phyloP scores from a whole-genome alignment of 2,113 vertebrate genomes.

The Kryptolebias marmoratus region DNA sequence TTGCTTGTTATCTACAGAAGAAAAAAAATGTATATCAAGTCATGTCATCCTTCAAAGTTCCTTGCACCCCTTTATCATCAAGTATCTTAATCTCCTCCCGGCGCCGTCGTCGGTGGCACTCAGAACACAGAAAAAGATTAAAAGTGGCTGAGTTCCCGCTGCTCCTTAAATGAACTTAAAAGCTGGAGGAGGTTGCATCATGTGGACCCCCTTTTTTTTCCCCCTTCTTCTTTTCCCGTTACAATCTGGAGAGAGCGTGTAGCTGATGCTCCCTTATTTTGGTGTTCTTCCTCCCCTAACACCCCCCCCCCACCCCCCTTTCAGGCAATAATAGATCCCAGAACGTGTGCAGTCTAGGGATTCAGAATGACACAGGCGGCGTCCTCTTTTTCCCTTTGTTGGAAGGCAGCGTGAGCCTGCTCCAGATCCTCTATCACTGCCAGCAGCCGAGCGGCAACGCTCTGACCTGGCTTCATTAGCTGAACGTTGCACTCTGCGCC shows the following conservation, averaged over 20 bases:
- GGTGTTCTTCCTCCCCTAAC: not conserved
- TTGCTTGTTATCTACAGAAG: conserved; percentile 62
- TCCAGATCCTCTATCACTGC: conserved; percentile 84
- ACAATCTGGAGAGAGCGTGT: conserved; percentile 12
- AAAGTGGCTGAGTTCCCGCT: conserved; percentile 41
- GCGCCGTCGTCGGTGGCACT: conserved; percentile 53
- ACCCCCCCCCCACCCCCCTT: not conserved
- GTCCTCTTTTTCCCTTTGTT: conserved; percentile 75
- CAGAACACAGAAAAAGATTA: conserved; percentile 56
- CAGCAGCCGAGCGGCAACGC: conserved; percentile 74
- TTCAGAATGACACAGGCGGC: conserved; percentile 52
- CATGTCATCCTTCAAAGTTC: conserved; percentile 51
- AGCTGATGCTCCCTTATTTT: conserved; percentile 17
- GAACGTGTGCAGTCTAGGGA: conserved; percentile 55
- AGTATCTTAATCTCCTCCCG: conserved; percentile 40
- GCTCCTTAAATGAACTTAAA: conserved; percentile 38
- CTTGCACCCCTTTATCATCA: conserved; percentile 28
- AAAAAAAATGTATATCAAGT: conserved; percentile 45
- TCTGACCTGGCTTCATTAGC: conserved; percentile 53
- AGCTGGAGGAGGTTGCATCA: conserved; percentile 28
- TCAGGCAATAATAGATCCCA: conserved; percentile 31
- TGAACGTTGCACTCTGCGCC: conserved; percentile 50
- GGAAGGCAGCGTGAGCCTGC: conserved; percentile 81
- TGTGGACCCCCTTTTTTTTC: conserved; percentile 12
- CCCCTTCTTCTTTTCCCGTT: not conserved